Conservation (phyloP, 2,113 vertebrate genomes). For the Pteronura brasiliensis region DNA sequence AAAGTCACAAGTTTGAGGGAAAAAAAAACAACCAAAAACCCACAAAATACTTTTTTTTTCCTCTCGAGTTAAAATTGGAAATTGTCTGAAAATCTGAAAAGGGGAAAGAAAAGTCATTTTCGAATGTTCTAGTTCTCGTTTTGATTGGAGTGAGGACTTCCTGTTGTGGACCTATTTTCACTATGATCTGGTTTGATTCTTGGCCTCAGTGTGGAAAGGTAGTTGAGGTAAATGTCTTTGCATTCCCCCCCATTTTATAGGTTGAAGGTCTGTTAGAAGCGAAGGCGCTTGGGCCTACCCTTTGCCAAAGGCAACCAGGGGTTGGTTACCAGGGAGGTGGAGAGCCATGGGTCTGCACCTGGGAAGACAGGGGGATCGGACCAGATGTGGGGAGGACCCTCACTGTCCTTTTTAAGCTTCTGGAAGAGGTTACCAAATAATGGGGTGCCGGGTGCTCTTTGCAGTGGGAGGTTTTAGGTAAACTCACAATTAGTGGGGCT, state of each 20-base stretch:
- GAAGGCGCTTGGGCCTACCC: not conserved
- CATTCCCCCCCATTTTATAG: not conserved
- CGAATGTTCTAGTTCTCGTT: not conserved
- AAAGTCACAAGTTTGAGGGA: slow-evolving; percentile 2
- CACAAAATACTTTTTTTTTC: not conserved
- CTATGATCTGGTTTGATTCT: not conserved
- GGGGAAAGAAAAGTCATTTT: not conserved
- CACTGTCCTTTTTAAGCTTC: not conserved
- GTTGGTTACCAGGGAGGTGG: not conserved
- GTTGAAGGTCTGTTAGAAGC: not conserved
- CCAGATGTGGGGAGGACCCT: too few relatives aligned
- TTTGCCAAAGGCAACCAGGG: not conserved
- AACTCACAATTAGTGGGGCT: not conserved
- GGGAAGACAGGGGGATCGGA: not conserved
- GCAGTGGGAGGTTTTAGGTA: not conserved
- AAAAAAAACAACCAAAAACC: not conserved
- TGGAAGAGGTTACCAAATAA: not conserved
- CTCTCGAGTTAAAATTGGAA: slow-evolving; percentile 1
- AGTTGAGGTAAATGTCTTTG: not conserved
- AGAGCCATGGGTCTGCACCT: not conserved
- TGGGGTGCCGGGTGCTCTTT: not conserved
- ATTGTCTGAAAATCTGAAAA: not conserved
- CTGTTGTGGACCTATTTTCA: not conserved
- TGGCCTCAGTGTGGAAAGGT: not conserved
- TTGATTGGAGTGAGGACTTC: not conserved